Percentiles rank a stretch among this genome's conserved stretches.
These are phyloP conservation scores for Araneus ventricosus DNA, from an alignment of 1,140 invertebrate genomes.

Conservation along the genomic window DNA sequence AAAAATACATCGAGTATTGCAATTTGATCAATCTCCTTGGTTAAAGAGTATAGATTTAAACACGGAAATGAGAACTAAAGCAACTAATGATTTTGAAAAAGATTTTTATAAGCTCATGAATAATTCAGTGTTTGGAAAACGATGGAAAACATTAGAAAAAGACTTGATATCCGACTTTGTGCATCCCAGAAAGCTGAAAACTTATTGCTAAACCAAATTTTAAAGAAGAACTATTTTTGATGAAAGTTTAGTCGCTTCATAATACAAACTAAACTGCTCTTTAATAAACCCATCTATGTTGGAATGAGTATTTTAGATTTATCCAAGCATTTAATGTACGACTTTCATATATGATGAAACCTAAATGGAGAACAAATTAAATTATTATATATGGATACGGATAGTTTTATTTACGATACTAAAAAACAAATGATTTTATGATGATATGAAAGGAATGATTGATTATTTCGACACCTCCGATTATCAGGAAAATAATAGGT, in stretches of 20 bases:
- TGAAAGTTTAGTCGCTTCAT: slow-evolving; percentile 68
- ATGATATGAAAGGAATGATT: slow-evolving; percentile 74
- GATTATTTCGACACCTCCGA: slow-evolving; percentile 73
- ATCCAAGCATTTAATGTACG: slow-evolving; percentile 78
- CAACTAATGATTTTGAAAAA: slow-evolving; percentile 78
- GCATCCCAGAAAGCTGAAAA: slow-evolving; percentile 77
- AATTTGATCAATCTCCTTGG: slow-evolving; percentile 64
- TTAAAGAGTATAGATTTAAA: slow-evolving; percentile 78
- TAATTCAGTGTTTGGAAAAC: slow-evolving; percentile 33
- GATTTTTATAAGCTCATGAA: slow-evolving; percentile 42
- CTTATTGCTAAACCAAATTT: slow-evolving; percentile 80
- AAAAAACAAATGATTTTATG: slow-evolving; percentile 75
- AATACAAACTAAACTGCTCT: slow-evolving; percentile 75
- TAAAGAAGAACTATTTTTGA: slow-evolving; percentile 77
- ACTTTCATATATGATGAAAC: slow-evolving; percentile 78
- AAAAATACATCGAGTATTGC: slow-evolving; percentile 77
- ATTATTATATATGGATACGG: slow-evolving; percentile 76
- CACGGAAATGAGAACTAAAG: slow-evolving; percentile 78
- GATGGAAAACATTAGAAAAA: slow-evolving; percentile 81
- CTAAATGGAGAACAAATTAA: slow-evolving; percentile 73
- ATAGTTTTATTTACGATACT: slow-evolving; percentile 73
- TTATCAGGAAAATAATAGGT: slow-evolving; percentile 76
- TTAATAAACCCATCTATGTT: slow-evolving; percentile 78
- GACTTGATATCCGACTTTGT: slow-evolving; percentile 80
- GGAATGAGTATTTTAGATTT: slow-evolving; percentile 77